Evolutionary conservation across 2,113 vertebrate species (phyloP).

Genomic region (Scopus umbretta): DNA sequence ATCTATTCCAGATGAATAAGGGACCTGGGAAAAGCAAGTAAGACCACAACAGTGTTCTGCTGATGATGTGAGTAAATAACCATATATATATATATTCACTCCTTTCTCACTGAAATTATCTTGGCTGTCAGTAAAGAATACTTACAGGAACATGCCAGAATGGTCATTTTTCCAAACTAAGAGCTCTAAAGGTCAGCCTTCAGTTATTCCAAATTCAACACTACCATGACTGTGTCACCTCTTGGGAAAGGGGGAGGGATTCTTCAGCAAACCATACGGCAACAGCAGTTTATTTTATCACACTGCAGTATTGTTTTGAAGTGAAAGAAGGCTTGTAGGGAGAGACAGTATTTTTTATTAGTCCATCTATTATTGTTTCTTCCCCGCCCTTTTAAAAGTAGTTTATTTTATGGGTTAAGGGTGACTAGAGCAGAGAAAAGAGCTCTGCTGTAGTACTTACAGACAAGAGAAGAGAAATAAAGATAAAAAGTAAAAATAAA

Average conservation of each 20-base stretch:
- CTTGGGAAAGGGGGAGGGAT: not conserved
- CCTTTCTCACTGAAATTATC: not conserved
- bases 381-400: constrained; percentile 13
- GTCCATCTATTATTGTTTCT: constrained; percentile 30
- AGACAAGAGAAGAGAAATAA: not conserved
- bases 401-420: constrained; percentile 34
- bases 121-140: not conserved
- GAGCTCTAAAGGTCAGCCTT: constrained; percentile 15
- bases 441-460: not conserved
- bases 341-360: constrained; percentile 43
- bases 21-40: not conserved
- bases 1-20: not conserved
- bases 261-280: constrained; percentile 27
- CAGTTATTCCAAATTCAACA: not conserved
- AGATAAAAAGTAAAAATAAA: constrained; percentile 24
- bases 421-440: constrained; percentile 15
- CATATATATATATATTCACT: not conserved
- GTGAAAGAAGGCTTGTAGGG: not conserved
- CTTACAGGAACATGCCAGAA: not conserved
- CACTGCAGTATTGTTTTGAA: constrained; percentile 19
- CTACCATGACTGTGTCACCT: not conserved
- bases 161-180: not conserved
- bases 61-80: not conserved
- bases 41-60: not conserved
- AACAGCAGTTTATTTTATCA: constrained; percentile 48